phyloP scores from a whole-genome alignment of 64 coral and sea anemone species.

The Montipora capricornis region DNA sequence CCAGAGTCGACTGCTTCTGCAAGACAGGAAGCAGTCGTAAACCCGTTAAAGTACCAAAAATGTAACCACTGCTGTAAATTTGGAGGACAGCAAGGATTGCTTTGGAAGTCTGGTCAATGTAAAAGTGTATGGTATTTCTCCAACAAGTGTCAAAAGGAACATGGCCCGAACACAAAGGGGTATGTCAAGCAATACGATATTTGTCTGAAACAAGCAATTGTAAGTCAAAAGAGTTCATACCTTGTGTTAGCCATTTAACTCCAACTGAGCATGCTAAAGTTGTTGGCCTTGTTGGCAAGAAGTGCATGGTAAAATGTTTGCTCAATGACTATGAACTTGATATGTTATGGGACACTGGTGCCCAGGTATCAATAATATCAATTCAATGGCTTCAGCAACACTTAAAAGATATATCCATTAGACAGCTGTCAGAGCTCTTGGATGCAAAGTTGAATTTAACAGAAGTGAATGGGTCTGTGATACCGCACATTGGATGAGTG shows the following conservation, averaged over 20 bases:
- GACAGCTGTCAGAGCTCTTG: slow-evolving; percentile 44
- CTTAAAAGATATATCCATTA: background rate
- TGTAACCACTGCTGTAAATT: background rate
- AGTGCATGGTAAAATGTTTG: slow-evolving; percentile 34
- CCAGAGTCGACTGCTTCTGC: background rate
- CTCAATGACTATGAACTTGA: slow-evolving; percentile 28
- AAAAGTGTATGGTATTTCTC: no score
- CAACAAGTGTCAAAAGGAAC: no score
- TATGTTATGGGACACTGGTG: slow-evolving; percentile 72
- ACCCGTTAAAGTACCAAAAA: background rate
- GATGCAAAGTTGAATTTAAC: slow-evolving; percentile 23
- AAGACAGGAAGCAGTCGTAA: slow-evolving; percentile 37
- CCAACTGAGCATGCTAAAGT: slow-evolving; percentile 52
- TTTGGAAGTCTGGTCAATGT: no score
- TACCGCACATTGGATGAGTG: slow-evolving; percentile 47
- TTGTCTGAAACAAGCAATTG: background rate
- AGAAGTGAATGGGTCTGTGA: slow-evolving; percentile 44
- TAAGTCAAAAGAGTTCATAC: background rate
- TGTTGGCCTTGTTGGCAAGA: slow-evolving; percentile 36
- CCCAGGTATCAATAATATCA: slow-evolving; percentile 57
- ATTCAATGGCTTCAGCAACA: background rate
- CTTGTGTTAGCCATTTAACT: slow-evolving; percentile 36
- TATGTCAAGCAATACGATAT: slow-evolving; percentile 9
- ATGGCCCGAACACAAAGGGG: background rate
- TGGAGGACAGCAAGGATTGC: no score